These are phyloP conservation scores for Odontamblyopus lacepedii DNA, from an alignment of 2,797 vertebrate species.

Conservation along the genomic window DNA sequence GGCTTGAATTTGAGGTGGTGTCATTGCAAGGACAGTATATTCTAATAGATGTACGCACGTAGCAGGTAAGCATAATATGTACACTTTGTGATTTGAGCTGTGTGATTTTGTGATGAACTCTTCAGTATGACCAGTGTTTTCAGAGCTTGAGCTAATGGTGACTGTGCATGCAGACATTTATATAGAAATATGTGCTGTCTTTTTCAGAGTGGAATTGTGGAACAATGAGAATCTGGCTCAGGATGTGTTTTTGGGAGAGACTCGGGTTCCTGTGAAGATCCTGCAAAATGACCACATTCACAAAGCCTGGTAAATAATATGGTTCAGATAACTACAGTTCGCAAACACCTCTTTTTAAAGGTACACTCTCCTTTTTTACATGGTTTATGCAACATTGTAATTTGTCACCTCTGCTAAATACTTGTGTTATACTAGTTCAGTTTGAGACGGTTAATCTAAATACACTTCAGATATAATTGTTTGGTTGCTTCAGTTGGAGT, in stretches of 20 bases:
- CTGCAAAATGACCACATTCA: slow-evolving; percentile 86
- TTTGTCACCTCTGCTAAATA: background rate
- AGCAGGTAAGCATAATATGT: slow-evolving; percentile 48
- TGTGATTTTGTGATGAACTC: slow-evolving; percentile 39
- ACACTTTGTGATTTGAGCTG: slow-evolving; percentile 14
- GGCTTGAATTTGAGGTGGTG: slow-evolving; percentile 76
- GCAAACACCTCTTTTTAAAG: background rate
- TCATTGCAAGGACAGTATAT: slow-evolving; percentile 78
- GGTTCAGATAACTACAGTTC: slow-evolving; percentile 2
- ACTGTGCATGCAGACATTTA: background rate
- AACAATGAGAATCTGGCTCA: slow-evolving; percentile 96
- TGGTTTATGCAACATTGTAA: background rate
- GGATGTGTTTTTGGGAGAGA: slow-evolving; percentile 95
- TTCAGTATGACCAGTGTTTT: background rate
- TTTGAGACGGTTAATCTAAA: background rate
- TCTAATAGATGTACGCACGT: slow-evolving; percentile 29
- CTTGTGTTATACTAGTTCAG: background rate
- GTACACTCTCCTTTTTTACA: background rate
- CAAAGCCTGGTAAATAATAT: slow-evolving; percentile 87
- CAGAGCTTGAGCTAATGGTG: background rate
- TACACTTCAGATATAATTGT: background rate
- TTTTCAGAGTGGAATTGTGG: slow-evolving; percentile 94
- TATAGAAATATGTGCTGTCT: slow-evolving; percentile 3
- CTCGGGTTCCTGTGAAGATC: slow-evolving; percentile 91
- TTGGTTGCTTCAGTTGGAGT: background rate